Evolutionary conservation across 2,797 vertebrate genomes (phyloP).

Genomic region (Semotilus atromaculatus): DNA sequence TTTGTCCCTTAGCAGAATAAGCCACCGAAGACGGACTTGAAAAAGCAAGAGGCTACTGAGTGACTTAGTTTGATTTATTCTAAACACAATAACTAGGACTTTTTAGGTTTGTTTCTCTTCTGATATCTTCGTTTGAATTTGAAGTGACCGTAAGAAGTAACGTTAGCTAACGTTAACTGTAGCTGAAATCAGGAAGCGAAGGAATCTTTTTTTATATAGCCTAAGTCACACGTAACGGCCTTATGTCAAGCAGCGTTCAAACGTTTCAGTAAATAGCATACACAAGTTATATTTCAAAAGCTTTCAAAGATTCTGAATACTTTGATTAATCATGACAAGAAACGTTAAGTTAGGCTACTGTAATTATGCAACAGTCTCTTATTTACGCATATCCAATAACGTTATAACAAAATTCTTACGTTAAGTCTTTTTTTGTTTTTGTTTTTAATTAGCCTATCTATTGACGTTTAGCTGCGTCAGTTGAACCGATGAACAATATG

Average conservation of each 20-base stretch:
- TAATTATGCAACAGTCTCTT: neutral
- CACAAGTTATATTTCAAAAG: neutral
- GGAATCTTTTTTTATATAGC: too few relatives aligned
- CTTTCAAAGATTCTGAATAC: neutral
- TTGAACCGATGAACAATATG: neutral
- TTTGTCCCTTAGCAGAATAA: neutral
- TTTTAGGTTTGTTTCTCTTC: neutral
- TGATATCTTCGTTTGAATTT: neutral
- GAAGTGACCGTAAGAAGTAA: neutral
- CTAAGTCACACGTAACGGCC: too few relatives aligned
- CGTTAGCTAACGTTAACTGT: neutral
- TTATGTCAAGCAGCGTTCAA: neutral
- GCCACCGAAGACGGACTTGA: neutral
- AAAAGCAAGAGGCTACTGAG: neutral
- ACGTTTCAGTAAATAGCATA: neutral
- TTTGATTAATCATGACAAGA: too few relatives aligned
- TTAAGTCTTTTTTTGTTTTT: too few relatives aligned
- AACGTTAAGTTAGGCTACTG: neutral
- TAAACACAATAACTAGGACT: too few relatives aligned
- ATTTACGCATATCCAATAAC: neutral
- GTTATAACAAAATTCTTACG: neutral
- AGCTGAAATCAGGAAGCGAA: neutral
- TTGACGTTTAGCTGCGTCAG: neutral
- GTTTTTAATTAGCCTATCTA: too few relatives aligned
- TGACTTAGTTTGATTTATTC: neutral